These are phyloP conservation scores for Trachelipus rathkii DNA, from an alignment of 1,140 invertebrate species.

Conservation along the genomic window DNA sequence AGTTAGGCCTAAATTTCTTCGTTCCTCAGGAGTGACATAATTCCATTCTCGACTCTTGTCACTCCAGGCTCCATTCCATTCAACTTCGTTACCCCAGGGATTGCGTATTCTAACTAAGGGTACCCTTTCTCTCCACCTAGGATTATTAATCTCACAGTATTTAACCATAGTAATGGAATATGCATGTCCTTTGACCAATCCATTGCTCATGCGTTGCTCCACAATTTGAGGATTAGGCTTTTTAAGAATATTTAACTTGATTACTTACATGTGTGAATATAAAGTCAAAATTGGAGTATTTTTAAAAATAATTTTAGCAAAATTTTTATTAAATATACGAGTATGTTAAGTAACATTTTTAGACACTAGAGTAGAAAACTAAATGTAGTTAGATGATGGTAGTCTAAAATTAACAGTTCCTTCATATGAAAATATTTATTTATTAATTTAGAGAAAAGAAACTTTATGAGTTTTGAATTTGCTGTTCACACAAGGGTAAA, in stretches of 20 bases:
- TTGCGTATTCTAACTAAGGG: slow-evolving; percentile 84
- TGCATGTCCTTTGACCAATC: slow-evolving; percentile 90
- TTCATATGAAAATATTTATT: too few species aligned
- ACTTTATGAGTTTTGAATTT: too few species aligned
- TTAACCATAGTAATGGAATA: slow-evolving; percentile 86
- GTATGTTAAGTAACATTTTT: too few species aligned
- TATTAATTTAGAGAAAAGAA: too few species aligned
- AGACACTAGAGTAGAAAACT: too few species aligned
- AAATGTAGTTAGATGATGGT: too few species aligned
- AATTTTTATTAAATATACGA: too few species aligned
- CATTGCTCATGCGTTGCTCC: slow-evolving; percentile 82
- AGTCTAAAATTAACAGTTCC: too few species aligned
- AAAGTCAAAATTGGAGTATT: too few species aligned
- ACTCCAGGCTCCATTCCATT: slow-evolving; percentile 97
- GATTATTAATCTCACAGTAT: slow-evolving; percentile 78
- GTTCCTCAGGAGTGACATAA: slow-evolving; percentile 80
- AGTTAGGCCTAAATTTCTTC: slow-evolving; percentile 78
- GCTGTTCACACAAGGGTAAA: too few species aligned
- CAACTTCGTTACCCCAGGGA: slow-evolving; percentile 95
- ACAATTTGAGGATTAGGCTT: slow-evolving; percentile 74
- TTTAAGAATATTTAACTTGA: slow-evolving; percentile 1
- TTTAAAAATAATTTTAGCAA: too few species aligned
- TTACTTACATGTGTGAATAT: background rate
- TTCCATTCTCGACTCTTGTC: slow-evolving; percentile 80
- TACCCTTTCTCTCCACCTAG: slow-evolving; percentile 60